These are phyloP conservation scores for Streptopelia turtur DNA, from an alignment of 2,797 vertebrate genomes.

Conservation along the genomic window DNA sequence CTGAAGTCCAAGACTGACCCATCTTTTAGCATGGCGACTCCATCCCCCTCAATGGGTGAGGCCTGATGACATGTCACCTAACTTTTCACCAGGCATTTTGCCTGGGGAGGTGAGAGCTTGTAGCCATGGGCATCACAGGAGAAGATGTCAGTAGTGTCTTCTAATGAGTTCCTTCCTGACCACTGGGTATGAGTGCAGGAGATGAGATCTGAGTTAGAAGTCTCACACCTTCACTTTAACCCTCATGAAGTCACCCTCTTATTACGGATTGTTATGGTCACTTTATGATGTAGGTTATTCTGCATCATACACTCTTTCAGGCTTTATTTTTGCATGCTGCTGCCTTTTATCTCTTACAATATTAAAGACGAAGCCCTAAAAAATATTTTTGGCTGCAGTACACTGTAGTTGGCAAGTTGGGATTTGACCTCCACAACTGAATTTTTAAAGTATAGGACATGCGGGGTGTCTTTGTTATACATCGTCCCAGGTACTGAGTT, in stretches of 20 bases:
- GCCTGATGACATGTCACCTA: neutral
- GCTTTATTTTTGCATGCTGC: neutral
- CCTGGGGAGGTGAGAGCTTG: neutral
- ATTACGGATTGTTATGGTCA: neutral
- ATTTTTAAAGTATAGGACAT: neutral
- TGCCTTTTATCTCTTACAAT: neutral
- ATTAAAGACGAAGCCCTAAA: neutral
- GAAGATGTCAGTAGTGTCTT: neutral
- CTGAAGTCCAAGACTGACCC: neutral
- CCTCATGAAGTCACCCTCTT: neutral
- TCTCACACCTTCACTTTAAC: neutral
- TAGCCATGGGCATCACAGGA: accelerated
- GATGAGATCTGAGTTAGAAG: neutral
- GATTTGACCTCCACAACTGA: neutral
- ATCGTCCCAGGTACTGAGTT: neutral
- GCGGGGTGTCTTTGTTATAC: neutral
- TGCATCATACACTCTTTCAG: accelerated
- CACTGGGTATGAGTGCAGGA: accelerated
- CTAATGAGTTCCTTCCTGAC: neutral
- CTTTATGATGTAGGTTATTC: neutral
- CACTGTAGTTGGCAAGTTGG: neutral
- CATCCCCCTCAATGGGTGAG: neutral
- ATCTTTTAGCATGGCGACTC: neutral
- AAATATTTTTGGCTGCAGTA: neutral
- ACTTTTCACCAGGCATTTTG: neutral